Evolutionary conservation across 2,888 invertebrate genomes (phyloP).

Genomic region (Dryobotodes eremita): DNA sequence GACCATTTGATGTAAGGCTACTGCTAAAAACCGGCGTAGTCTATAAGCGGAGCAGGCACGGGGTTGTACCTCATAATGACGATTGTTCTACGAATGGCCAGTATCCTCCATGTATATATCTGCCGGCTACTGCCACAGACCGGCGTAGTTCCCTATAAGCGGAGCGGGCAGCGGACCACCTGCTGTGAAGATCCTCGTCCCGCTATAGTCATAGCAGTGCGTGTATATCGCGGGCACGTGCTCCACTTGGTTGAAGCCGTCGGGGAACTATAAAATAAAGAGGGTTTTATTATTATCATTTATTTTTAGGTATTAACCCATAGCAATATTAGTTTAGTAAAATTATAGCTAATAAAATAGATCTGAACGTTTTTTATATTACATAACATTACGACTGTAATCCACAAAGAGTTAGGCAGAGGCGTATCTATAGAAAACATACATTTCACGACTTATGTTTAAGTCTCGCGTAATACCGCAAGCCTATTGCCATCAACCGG

Average conservation of each 20-base stretch:
- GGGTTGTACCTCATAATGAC: slow-evolving; percentile 75
- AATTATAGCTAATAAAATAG: not conserved
- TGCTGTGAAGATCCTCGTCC: slow-evolving; percentile 97
- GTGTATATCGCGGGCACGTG: slow-evolving; percentile 99
- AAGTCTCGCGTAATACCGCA: not conserved
- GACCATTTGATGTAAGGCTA: slow-evolving; percentile 77
- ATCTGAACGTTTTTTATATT: not conserved
- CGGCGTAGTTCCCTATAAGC: slow-evolving; percentile 98
- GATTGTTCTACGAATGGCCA: not conserved
- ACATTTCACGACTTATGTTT: not conserved
- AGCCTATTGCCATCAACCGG: not conserved
- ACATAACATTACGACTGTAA: not conserved
- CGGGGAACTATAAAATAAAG: slow-evolving; percentile 92
- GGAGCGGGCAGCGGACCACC: slow-evolving; percentile 98
- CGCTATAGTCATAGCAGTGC: slow-evolving; percentile 98
- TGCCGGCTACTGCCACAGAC: slow-evolving; percentile 95
- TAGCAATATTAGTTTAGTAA: too few relatives aligned
- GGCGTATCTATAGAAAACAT: not conserved
- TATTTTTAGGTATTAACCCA: too few relatives aligned
- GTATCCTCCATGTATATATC: not conserved
- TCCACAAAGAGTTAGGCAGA: not conserved
- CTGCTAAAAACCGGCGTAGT: slow-evolving; percentile 98
- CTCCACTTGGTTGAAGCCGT: slow-evolving; percentile 95
- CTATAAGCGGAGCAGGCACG: slow-evolving; percentile 96
- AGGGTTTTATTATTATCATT: too few relatives aligned